These are phyloP conservation scores for Pedionomus torquatus DNA, from an alignment of 2,113 vertebrate species.

Conservation along the genomic window DNA sequence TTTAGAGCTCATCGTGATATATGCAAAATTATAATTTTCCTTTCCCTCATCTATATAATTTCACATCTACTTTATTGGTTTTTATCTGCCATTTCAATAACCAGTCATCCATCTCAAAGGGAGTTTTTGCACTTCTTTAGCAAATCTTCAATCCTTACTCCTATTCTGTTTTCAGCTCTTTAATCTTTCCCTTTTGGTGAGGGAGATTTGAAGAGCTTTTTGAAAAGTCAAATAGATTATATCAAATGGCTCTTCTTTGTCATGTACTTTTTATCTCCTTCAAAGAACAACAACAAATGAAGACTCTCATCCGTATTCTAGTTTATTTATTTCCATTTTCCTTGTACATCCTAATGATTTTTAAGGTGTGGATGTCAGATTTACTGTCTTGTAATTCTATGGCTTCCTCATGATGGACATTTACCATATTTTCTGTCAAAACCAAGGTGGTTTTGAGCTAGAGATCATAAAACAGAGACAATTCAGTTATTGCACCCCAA, in stretches of 20 bases:
- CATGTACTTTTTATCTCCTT: neutral
- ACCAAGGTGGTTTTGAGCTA: neutral
- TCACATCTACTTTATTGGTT: neutral
- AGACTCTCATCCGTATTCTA: neutral
- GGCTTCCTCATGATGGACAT: neutral
- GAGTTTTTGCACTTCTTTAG: neutral
- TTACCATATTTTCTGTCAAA: neutral
- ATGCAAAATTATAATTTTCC: neutral
- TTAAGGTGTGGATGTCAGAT: neutral
- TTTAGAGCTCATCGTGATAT: neutral
- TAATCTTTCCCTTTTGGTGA: neutral
- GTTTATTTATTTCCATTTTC: neutral
- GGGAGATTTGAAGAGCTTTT: neutral
- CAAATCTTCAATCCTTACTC: neutral
- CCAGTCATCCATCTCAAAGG: neutral
- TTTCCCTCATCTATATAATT: neutral
- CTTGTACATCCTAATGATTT: neutral
- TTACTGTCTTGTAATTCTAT: neutral
- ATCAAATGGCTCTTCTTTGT: neutral
- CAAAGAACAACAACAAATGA: neutral
- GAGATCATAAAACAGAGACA: neutral
- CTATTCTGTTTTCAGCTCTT: neutral
- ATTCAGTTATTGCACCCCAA: neutral
- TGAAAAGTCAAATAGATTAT: neutral
- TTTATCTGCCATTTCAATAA: neutral